phyloP scores from a whole-genome alignment of 1,140 invertebrate species.

The Anastrepha obliqua region DNA sequence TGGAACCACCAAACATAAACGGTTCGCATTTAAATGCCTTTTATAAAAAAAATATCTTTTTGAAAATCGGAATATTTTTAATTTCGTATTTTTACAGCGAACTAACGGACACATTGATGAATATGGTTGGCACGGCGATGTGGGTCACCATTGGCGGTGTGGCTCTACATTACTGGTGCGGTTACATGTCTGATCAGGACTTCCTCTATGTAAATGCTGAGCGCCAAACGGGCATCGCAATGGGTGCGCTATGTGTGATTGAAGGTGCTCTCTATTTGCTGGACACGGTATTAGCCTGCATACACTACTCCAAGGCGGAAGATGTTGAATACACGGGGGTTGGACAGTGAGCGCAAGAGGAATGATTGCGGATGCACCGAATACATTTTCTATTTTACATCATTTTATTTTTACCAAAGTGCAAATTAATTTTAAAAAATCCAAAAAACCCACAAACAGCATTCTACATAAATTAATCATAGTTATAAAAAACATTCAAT shows the following conservation, averaged over 20 bases:
- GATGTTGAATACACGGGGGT: conserved; percentile 60
- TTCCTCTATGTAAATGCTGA: conserved; percentile 78
- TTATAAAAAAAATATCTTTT: neutral
- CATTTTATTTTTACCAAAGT: conserved; percentile 60
- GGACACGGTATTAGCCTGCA: conserved; percentile 84
- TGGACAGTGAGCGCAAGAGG: neutral
- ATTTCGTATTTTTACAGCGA: conserved; percentile 76
- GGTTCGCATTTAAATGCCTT: conserved; percentile 72
- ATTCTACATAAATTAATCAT: no score
- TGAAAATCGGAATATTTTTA: neutral
- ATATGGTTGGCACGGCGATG: conserved; percentile 87
- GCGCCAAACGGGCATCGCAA: conserved; percentile 84
- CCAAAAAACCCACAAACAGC: neutral
- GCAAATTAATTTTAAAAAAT: conserved; percentile 66
- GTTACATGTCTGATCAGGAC: conserved; percentile 85
- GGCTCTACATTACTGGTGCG: conserved; percentile 90
- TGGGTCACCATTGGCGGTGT: conserved; percentile 89
- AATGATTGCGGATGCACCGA: neutral
- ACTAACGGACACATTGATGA: conserved; percentile 87
- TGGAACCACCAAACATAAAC: conserved; percentile 85
- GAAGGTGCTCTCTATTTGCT: conserved; percentile 85
- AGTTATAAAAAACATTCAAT: no score
- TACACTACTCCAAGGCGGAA: conserved; percentile 82
- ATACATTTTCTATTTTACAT: conserved; percentile 1
- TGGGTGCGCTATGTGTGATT: conserved; percentile 86